Percentiles rank a stretch among this genome's conserved stretches.
phyloP scores from a whole-genome alignment of 2,113 vertebrate genomes.

The Perognathus longimembris region DNA sequence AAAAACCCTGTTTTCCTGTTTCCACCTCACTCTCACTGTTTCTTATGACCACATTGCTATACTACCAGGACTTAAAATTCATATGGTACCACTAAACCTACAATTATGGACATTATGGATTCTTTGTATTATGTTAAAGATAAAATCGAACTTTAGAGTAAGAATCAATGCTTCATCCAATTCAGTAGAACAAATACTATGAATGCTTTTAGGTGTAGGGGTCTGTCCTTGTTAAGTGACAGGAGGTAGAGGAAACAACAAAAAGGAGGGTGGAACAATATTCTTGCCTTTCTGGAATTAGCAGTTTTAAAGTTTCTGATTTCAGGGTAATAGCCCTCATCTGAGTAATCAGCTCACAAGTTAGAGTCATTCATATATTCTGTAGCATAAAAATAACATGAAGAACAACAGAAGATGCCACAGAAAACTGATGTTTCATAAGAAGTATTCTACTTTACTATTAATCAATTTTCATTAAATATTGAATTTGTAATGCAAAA shows the following conservation, averaged over 20 bases:
- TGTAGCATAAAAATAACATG: slow-evolving; percentile 13
- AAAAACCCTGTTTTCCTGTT: slow-evolving; percentile 5
- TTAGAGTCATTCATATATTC: background rate
- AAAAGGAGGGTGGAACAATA: slow-evolving; percentile 42
- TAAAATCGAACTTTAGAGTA: background rate
- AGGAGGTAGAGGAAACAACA: slow-evolving; percentile 15
- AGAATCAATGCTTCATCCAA: slow-evolving; percentile 27
- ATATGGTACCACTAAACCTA: background rate
- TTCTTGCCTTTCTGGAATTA: background rate
- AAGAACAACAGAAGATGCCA: background rate
- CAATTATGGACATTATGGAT: slow-evolving; percentile 5
- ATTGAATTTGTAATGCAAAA: slow-evolving; percentile 73
- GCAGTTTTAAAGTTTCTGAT: slow-evolving; percentile 16
- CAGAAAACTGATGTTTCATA: slow-evolving; percentile 11
- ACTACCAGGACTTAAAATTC: background rate
- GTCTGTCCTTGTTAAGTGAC: background rate
- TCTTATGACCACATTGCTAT: background rate
- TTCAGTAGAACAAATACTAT: slow-evolving; percentile 40
- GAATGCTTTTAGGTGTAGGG: background rate
- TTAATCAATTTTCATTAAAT: slow-evolving; percentile 69
- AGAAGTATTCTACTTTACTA: slow-evolving; percentile 47
- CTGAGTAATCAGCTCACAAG: slow-evolving; percentile 36
- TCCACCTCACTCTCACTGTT: background rate
- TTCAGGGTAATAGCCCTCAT: slow-evolving; percentile 16
- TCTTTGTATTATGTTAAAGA: background rate